These are phyloP conservation scores for Notothenia coriiceps DNA, from an alignment of 2,113 vertebrate species.

Conservation along the genomic window DNA sequence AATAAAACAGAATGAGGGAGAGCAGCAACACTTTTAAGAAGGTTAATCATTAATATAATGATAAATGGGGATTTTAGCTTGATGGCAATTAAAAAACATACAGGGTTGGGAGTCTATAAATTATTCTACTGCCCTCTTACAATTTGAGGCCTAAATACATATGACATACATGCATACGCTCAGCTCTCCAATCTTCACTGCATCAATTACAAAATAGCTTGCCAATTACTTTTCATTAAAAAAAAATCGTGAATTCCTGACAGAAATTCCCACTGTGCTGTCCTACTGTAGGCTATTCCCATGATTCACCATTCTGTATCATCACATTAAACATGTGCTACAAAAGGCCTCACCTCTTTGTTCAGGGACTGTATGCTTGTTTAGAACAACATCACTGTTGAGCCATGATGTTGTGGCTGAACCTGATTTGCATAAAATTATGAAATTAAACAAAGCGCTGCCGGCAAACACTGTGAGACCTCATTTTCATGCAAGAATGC, in stretches of 20 bases:
- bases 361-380: constrained; percentile 5
- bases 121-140: background rate
- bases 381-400: constrained; percentile 1
- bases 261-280: background rate
- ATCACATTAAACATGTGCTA: background rate
- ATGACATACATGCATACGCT: background rate
- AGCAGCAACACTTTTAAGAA: background rate
- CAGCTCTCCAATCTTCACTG: background rate
- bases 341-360: background rate
- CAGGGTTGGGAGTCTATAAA: background rate
- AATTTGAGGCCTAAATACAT: background rate
- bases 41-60: background rate
- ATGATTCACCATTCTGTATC: background rate
- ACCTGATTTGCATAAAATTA: constrained; percentile 44
- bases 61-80: background rate
- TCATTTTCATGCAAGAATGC: constrained; percentile 28
- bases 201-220: background rate
- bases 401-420: constrained; percentile 11
- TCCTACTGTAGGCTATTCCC: background rate
- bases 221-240: background rate
- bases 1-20: background rate
- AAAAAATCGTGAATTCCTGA: background rate
- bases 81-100: background rate
- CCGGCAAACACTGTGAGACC: background rate
- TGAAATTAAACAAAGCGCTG: constrained; percentile 28